Evolutionary conservation across 2,888 invertebrate genomes (phyloP), one percentile per base, ranked within the genome.

Genomic region (Drosophila imparisetae): DNA sequence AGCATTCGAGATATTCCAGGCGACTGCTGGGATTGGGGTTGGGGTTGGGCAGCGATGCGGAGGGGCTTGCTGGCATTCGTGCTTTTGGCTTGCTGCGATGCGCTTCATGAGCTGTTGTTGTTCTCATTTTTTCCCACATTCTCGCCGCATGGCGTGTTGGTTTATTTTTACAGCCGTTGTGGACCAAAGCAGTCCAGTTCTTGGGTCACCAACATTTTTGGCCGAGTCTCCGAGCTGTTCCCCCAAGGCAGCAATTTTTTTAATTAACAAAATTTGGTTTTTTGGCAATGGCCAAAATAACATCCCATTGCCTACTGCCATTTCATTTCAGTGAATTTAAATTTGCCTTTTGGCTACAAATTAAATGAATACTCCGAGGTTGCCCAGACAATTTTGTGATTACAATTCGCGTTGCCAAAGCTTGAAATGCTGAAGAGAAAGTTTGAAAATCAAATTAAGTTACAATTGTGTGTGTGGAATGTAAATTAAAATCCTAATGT

Each of bases 1-100:
- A 83, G 77, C 73, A 34, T 57, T 61, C 60, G 73, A 83, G 79
- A 87, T 76, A 75, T 86, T 86, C 86, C 86, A 86, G 83, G 57
- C 75, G 30, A n/a, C 62, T 61, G 13, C 48, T 60, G 24, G 45
- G 45, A 24, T 4, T 15, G 45, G 7, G 3, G 13, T 42, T 60
- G 24, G 45, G 45, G 45, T 4, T 15, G 45, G 7, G 3, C 24
- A 24, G 24, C 24, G 15, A 4, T 24, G 45, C 57, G 38, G n/a
- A 7, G 38, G 40, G 24, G 34, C 68, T 68, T 38, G 53, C 38
- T 38, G 40, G 32, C 57, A 15, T 32, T 49, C 18, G 13, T 32
- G 21, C 30, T 49, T 6, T 38, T 53, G 2, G 32, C 8, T 24
- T 5, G 38, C 32, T 69, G 69, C 18, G 59, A 34, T 38, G 53